These are phyloP conservation scores for Drosophila grimshawi DNA, from an alignment of 1,140 invertebrate species.

Conservation along the genomic window DNA sequence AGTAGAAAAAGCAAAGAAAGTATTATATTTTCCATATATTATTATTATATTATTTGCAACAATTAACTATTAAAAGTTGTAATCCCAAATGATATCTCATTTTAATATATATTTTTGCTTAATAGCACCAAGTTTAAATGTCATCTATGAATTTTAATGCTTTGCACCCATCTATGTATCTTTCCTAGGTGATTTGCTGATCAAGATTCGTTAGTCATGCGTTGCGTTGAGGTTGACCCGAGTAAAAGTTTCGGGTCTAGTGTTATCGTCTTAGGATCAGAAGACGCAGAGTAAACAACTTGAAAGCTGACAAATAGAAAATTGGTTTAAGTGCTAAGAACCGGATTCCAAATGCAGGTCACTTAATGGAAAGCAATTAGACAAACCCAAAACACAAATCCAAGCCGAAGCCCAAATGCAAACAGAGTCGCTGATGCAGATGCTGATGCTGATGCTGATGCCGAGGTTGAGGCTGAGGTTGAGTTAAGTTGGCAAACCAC, in stretches of 20 bases:
- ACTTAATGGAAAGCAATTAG: conserved; percentile 47
- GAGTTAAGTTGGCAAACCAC: conserved; percentile 41
- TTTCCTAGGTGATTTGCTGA: neutral
- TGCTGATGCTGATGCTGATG: no score
- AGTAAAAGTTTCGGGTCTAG: conserved; percentile 1
- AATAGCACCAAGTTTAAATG: no score
- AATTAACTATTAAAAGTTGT: no score
- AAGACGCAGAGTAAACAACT: conserved; percentile 54
- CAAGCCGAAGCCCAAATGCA: neutral
- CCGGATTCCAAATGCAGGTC: conserved; percentile 17
- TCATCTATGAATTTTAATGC: no score
- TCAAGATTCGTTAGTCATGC: neutral
- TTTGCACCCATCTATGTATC: no score
- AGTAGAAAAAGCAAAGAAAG: no score
- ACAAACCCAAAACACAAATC: neutral
- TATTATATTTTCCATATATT: no score
- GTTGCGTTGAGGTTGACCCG: conserved; percentile 2
- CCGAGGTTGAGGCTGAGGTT: neutral
- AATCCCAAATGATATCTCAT: no score
- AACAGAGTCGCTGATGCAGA: neutral
- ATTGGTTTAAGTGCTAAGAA: conserved; percentile 68
- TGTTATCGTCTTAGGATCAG: conserved; percentile 27
- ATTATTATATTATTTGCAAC: no score
- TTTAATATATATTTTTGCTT: no score
- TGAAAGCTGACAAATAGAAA: conserved; percentile 30